Evolutionary conservation across 2,797 vertebrate genomes (phyloP).

Genomic region (Coracias cyanogaster): DNA sequence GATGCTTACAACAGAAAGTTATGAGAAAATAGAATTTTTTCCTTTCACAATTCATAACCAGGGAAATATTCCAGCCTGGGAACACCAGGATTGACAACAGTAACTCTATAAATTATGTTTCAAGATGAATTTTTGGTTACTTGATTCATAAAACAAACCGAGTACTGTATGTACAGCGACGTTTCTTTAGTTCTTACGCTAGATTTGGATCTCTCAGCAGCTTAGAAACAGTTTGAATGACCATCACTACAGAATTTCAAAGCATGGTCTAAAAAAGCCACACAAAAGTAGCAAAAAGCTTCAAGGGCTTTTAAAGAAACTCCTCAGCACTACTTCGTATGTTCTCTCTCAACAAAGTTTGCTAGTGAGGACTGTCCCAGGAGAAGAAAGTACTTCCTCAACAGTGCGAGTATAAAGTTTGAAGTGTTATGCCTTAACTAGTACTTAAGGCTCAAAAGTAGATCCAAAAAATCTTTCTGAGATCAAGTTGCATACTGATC

Average conservation of each 20-base stretch:
- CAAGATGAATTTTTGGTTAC: not conserved
- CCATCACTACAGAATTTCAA: not conserved
- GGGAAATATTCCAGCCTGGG: not conserved
- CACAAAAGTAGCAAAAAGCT: not conserved
- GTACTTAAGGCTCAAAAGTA: not conserved
- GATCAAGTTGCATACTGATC: not conserved
- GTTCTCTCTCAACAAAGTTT: not conserved
- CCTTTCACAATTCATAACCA: not conserved
- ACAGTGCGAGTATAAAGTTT: not conserved
- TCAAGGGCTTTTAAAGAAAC: not conserved
- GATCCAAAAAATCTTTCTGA: not conserved
- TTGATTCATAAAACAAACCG: not conserved
- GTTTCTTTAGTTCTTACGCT: not conserved
- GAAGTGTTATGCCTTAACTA: not conserved
- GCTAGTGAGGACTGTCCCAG: not conserved
- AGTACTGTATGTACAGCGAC: not conserved
- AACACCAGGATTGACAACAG: not conserved
- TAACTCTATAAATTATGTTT: not conserved
- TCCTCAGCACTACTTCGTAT: not conserved
- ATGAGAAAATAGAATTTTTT: not conserved
- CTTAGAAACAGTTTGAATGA: not conserved
- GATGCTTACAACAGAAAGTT: not conserved
- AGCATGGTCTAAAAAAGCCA: not conserved
- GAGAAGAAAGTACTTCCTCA: not conserved
- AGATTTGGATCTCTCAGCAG: not conserved